A percentile compares a stretch with the other conserved stretches of the same genome.
These are phyloP conservation scores for Baccha elongata DNA, from an alignment of 2,888 invertebrate genomes.

Conservation along the genomic window DNA sequence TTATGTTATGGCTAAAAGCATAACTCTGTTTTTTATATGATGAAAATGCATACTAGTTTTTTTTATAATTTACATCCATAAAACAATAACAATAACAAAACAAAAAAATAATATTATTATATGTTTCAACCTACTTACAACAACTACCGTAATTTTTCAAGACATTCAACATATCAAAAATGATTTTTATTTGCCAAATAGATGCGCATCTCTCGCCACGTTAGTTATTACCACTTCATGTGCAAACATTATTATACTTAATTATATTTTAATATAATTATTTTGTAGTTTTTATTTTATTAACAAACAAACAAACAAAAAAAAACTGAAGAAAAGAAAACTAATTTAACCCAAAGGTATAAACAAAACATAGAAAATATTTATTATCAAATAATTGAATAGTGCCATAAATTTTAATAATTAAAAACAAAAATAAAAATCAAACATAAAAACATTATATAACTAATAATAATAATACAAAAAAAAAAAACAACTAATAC, in stretches of 20 bases:
- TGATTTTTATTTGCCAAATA: constrained; percentile 61
- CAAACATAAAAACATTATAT: constrained; percentile 53
- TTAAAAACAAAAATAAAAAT: constrained; percentile 45
- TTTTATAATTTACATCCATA: too few species aligned
- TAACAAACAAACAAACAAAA: constrained; percentile 16
- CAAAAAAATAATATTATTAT: too few species aligned
- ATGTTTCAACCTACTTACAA: too few species aligned
- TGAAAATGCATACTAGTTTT: too few species aligned
- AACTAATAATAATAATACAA: constrained; percentile 60
- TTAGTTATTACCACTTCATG: constrained; percentile 18
- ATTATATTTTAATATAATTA: constrained; percentile 14
- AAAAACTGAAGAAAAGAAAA: constrained; percentile 34
- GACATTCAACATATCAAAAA: constrained; percentile 67
- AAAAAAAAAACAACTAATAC: constrained; percentile 64
- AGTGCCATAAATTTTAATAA: constrained; percentile 69
- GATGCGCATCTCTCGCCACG: constrained; percentile 60
- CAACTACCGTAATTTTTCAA: too few species aligned
- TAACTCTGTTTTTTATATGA: too few species aligned
- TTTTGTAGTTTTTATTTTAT: constrained; percentile 23
- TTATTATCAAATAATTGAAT: constrained; percentile 70
- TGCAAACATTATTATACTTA: constrained; percentile 12
- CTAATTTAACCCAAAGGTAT: constrained; percentile 52
- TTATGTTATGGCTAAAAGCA: too few species aligned
- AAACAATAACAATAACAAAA: too few species aligned
- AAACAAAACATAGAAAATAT: constrained; percentile 54